Percentiles rank a stretch among this genome's conserved stretches.
These are phyloP conservation scores for Acrocephalus kingi DNA, from an alignment of 2,113 vertebrate species.

Conservation along the genomic window DNA sequence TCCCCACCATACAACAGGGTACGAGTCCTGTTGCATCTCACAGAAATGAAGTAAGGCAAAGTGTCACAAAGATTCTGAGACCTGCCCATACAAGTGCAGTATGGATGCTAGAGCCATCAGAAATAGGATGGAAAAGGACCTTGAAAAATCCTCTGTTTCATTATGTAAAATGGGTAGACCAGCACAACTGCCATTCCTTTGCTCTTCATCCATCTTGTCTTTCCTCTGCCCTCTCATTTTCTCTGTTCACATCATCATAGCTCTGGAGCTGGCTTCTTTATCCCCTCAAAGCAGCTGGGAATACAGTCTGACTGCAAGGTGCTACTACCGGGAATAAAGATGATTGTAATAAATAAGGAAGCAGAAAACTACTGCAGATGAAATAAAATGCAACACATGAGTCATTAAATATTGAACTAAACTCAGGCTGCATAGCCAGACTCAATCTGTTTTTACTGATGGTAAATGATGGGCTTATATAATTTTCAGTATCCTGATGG, in stretches of 20 bases:
- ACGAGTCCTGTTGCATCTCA: background rate
- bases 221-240: background rate
- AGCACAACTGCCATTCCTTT: background rate
- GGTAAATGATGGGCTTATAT: conserved; percentile 6
- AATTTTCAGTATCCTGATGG: conserved; percentile 46
- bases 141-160: background rate
- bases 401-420: conserved; percentile 52
- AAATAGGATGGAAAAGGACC: background rate
- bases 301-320: background rate
- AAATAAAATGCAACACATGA: conserved; percentile 1
- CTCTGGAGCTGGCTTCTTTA: background rate
- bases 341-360: conserved; percentile 56
- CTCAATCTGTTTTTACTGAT: conserved; percentile 16
- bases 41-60: background rate
- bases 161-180: background rate
- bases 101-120: background rate
- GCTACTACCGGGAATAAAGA: background rate
- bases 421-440: background rate
- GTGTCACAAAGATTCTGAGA: background rate
- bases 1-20: background rate
- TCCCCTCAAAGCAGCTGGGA: background rate
- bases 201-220: background rate
- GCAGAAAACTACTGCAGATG: conserved; percentile 11
- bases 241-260: background rate
- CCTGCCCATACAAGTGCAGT: background rate